phyloP scores from a whole-genome alignment of 2,797 vertebrate species.

The Sparidentex hasta region DNA sequence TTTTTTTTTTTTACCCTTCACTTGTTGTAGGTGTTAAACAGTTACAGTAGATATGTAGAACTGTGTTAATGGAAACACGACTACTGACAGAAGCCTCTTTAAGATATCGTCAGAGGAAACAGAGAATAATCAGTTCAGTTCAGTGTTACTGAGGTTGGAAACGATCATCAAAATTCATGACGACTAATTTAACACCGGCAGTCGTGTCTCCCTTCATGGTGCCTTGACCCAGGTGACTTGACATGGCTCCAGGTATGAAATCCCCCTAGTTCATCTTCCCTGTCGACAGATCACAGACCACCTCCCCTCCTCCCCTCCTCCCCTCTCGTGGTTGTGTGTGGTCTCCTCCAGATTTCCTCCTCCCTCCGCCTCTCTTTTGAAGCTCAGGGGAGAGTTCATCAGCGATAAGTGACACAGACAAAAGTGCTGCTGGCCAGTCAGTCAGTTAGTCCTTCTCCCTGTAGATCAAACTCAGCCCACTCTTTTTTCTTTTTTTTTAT shows the following conservation, averaged over 20 bases:
- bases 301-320: constrained; percentile 43
- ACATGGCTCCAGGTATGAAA: constrained; percentile 52
- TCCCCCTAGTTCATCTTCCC: constrained; percentile 52
- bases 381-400: constrained; percentile 61
- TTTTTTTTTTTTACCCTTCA: too few species aligned
- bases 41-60: too few species aligned
- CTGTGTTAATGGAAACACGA: too few species aligned
- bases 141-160: too few species aligned
- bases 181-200: background rate
- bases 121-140: too few species aligned
- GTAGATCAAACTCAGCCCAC: constrained; percentile 75
- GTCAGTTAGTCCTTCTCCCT: constrained; percentile 61
- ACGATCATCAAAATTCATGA: too few species aligned
- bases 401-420: constrained; percentile 71
- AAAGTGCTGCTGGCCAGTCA: constrained; percentile 69
- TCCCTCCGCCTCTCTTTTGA: constrained; percentile 36
- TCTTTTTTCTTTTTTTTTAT: constrained; percentile 45
- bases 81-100: too few species aligned
- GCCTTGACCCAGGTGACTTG: constrained; percentile 44
- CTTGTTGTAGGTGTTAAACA: too few species aligned
- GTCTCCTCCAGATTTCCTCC: constrained; percentile 30
- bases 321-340: constrained; percentile 42
- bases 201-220: constrained; percentile 8
- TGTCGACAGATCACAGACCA: constrained; percentile 49
- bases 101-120: too few species aligned